A percentile compares a stretch with the other conserved stretches of the same genome.
phyloP scores from a whole-genome alignment of 2,113 vertebrate species.

The Otis tarda region DNA sequence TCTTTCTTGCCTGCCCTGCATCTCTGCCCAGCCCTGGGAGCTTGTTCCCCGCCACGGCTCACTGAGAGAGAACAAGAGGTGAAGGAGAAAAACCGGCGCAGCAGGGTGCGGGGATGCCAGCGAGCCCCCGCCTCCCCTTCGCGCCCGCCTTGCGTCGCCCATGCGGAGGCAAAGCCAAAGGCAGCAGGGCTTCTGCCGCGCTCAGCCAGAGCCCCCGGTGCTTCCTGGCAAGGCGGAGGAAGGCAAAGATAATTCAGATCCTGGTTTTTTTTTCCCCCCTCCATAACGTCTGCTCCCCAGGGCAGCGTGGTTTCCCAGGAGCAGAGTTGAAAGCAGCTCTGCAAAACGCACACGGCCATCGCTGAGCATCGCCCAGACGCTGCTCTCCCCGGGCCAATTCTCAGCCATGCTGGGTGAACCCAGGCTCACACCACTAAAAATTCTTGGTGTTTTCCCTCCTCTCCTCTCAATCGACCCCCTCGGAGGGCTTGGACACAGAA shows the following conservation, averaged over 20 bases:
- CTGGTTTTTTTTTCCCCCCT: not conserved
- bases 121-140: not conserved
- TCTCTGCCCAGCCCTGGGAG: not conserved
- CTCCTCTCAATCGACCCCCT: not conserved
- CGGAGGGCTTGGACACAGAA: not conserved
- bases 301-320: not conserved
- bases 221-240: not conserved
- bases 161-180: not conserved
- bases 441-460: slow-evolving; percentile 8
- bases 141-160: not conserved
- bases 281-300: not conserved
- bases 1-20: accelerated
- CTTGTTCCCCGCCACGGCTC: not conserved
- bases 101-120: slow-evolving; percentile 8
- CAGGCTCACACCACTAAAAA: not conserved
- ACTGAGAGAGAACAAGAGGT: not conserved
- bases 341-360: not conserved
- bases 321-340: not conserved
- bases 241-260: not conserved
- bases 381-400: not conserved
- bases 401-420: not conserved
- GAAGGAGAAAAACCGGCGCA: slow-evolving; percentile 31
- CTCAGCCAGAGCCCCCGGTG: not conserved
- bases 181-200: not conserved
- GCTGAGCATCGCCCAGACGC: not conserved